Conservation (phyloP, 2,113 vertebrate genomes). For the Pagrus major region DNA sequence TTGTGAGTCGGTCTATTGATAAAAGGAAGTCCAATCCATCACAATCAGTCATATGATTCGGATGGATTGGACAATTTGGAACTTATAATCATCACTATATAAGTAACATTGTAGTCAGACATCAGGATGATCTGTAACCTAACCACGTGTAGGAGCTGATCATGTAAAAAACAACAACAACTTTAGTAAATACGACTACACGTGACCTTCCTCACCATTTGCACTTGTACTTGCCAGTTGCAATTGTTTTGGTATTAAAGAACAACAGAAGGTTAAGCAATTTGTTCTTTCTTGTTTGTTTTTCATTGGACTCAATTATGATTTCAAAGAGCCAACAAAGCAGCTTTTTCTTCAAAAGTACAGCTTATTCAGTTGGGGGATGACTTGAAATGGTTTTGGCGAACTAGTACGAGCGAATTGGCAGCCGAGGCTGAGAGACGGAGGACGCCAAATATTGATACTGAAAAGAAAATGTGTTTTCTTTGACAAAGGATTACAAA, state of each 20-base stretch:
- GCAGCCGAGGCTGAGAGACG: neutral
- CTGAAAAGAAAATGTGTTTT: neutral
- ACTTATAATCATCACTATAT: neutral
- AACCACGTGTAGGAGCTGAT: too few species aligned
- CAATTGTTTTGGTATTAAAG: neutral
- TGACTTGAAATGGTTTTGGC: neutral
- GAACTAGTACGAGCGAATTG: neutral
- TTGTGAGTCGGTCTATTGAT: too few species aligned
- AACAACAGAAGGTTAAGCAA: neutral
- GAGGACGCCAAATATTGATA: neutral
- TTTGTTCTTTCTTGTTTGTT: slow-evolving; percentile 6
- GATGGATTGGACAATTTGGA: too few species aligned
- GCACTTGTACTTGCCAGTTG: neutral
- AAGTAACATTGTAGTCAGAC: neutral
- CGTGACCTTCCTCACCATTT: neutral
- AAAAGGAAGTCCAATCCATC: too few species aligned
- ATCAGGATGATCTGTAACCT: neutral
- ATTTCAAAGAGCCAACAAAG: slow-evolving; percentile 13
- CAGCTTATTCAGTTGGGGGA: slow-evolving; percentile 16
- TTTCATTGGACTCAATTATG: neutral
- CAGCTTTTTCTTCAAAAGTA: slow-evolving; percentile 19
- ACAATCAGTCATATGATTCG: too few species aligned
- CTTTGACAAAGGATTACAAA: neutral
- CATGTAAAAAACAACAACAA: neutral
- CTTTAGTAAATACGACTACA: neutral